Conservation (phyloP, 2,113 vertebrate genomes). For the Circaetus cinerascens region DNA sequence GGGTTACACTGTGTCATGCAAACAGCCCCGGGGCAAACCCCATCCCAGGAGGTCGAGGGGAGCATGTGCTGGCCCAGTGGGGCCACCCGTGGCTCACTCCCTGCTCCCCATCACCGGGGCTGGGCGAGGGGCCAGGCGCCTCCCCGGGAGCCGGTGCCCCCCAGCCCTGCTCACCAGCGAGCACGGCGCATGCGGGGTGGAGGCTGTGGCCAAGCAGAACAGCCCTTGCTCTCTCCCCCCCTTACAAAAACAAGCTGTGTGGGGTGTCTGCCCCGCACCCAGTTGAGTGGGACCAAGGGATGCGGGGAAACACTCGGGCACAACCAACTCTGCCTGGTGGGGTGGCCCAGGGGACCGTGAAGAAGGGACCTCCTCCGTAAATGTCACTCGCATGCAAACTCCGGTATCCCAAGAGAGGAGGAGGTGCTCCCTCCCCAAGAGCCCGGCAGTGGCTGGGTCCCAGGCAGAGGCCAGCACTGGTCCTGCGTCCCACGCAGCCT, state of each 20-base stretch:
- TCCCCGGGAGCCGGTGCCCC: rapidly evolving
- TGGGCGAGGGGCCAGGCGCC: rapidly evolving
- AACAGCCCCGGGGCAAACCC: background rate
- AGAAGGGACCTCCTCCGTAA: background rate
- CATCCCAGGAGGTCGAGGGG: background rate
- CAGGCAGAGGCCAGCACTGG: background rate
- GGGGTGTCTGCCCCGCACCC: background rate
- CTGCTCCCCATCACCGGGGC: rapidly evolving
- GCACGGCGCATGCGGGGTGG: rapidly evolving
- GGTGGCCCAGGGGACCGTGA: background rate
- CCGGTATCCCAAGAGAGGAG: constrained; percentile 6
- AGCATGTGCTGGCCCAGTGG: background rate
- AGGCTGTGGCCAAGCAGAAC: background rate
- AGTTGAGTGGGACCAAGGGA: background rate
- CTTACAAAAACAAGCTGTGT: background rate
- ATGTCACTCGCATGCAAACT: constrained; percentile 56
- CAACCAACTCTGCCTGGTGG: background rate
- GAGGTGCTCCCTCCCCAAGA: background rate
- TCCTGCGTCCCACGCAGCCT: constrained; percentile 5
- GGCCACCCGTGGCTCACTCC: background rate
- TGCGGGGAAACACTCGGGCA: background rate
- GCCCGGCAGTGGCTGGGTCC: background rate
- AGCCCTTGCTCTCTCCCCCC: background rate
- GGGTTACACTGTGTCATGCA: constrained; percentile 65
- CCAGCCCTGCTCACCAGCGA: background rate